Percentiles rank a stretch among this genome's conserved stretches.
phyloP scores from a whole-genome alignment of 2,113 vertebrate genomes.

The Maccullochella peelii region DNA sequence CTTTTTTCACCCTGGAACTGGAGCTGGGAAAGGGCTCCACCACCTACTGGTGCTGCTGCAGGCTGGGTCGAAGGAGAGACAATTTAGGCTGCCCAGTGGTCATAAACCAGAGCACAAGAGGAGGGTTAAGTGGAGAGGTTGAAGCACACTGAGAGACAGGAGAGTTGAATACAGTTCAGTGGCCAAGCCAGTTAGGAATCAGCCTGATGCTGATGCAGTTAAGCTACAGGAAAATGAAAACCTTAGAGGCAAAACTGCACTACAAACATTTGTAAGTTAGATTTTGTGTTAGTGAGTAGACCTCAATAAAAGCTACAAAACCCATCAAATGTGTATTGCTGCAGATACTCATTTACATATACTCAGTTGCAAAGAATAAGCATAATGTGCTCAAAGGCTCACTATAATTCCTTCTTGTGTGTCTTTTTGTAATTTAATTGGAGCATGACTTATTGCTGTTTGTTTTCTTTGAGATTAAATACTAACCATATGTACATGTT shows the following conservation, averaged over 20 bases:
- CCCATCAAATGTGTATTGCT: neutral
- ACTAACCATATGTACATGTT: neutral
- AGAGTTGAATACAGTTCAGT: constrained; percentile 45
- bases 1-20: constrained; percentile 38
- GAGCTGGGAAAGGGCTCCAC: constrained; percentile 46
- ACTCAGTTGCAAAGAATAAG: neutral
- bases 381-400: neutral
- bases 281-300: neutral
- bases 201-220: constrained; percentile 22
- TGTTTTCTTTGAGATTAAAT: constrained; percentile 15
- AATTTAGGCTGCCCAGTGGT: constrained; percentile 42
- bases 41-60: constrained; percentile 42
- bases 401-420: constrained; percentile 2
- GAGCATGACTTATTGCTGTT: constrained; percentile 13
- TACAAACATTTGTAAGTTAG: neutral
- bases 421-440: constrained; percentile 13
- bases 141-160: constrained; percentile 23
- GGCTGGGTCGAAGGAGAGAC: constrained; percentile 32
- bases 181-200: constrained; percentile 13
- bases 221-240: constrained; percentile 8
- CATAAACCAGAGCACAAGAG: constrained; percentile 35
- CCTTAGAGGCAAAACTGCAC: constrained; percentile 2
- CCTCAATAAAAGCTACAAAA: neutral
- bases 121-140: constrained; percentile 62
- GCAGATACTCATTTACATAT: neutral